These are phyloP conservation scores for Tiliqua scincoides DNA, from an alignment of 2,113 vertebrate genomes.

Conservation along the genomic window DNA sequence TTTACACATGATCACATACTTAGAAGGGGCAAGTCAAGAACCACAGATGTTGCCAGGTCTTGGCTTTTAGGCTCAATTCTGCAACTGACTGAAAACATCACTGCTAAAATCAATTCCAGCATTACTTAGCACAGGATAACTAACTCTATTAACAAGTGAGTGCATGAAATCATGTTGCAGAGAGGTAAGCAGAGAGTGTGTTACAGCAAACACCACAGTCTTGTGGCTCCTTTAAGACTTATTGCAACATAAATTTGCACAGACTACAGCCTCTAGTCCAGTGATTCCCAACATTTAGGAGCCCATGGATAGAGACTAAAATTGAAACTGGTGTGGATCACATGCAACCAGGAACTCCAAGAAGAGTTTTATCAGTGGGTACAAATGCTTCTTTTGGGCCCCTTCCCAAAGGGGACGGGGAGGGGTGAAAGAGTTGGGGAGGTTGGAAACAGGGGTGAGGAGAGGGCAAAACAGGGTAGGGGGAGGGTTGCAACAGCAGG, in stretches of 20 bases:
- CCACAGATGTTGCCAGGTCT: background rate
- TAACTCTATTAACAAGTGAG: background rate
- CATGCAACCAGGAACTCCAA: too few relatives aligned
- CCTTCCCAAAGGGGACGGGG: too few relatives aligned
- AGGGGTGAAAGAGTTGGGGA: too few relatives aligned
- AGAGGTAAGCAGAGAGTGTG: background rate
- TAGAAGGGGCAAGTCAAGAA: background rate
- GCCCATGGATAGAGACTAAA: too few relatives aligned
- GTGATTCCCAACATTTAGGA: too few relatives aligned
- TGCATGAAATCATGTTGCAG: background rate
- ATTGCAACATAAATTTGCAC: too few relatives aligned
- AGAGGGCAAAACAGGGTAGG: too few relatives aligned
- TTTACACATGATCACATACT: background rate
- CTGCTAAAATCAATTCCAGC: background rate
- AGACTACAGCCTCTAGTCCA: background rate
- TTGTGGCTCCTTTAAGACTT: background rate
- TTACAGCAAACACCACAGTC: background rate
- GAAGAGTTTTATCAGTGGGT: too few relatives aligned
- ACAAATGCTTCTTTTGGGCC: too few relatives aligned
- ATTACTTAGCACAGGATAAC: background rate
- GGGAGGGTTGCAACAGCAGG: too few relatives aligned
- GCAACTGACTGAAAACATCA: background rate
- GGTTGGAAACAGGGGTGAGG: too few relatives aligned
- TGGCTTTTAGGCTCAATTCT: background rate
- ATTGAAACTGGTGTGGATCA: too few relatives aligned